A percentile compares a stretch with the other conserved stretches of the same genome.
These are phyloP conservation scores for Actinemys pallida DNA, from an alignment of 2,113 vertebrate species.

Conservation along the genomic window DNA sequence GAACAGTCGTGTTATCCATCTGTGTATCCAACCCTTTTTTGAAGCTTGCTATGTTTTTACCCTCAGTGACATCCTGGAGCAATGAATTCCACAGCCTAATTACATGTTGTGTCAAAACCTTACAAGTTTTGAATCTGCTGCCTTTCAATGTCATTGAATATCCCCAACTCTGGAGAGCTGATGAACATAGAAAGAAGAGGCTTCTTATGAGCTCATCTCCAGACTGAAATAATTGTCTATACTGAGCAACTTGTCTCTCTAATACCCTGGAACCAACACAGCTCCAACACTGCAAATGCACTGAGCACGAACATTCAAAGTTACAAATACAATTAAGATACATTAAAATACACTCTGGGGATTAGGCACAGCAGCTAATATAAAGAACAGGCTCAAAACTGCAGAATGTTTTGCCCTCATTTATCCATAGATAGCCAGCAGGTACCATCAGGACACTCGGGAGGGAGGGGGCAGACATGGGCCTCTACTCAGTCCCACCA, in stretches of 20 bases:
- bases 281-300: too few species aligned
- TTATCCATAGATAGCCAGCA: not conserved
- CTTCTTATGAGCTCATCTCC: not conserved
- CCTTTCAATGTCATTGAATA: not conserved
- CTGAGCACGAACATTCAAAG: not conserved
- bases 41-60: not conserved
- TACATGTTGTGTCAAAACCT: not conserved
- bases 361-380: not conserved
- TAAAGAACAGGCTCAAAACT: not conserved
- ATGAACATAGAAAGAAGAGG: not conserved
- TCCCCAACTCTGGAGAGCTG: not conserved
- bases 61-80: not conserved
- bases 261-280: not conserved
- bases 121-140: not conserved
- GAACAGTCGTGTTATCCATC: not conserved
- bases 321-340: not conserved
- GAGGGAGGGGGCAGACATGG: not conserved
- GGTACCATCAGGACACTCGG: not conserved
- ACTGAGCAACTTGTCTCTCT: not conserved
- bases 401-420: not conserved
- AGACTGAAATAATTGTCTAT: not conserved
- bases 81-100: not conserved
- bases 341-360: not conserved
- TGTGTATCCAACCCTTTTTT: not conserved
- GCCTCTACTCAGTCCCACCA: not conserved